phyloP scores from a whole-genome alignment of 1,140 invertebrate genomes.

The Trichonephila inaurata region DNA sequence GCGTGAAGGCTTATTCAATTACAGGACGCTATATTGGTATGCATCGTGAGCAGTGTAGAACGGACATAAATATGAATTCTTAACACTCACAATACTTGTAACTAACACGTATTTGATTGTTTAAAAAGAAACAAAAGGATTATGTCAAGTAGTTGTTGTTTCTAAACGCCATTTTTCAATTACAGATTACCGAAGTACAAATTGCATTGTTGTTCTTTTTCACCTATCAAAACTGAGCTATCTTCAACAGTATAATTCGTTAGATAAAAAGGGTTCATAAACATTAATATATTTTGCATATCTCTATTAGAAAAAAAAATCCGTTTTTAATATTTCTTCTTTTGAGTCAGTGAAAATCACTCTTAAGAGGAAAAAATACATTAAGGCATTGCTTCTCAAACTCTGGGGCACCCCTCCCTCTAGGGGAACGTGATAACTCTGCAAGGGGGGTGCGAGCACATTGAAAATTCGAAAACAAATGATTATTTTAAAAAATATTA shows the following conservation, averaged over 20 bases:
- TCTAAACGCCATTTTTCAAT: background rate
- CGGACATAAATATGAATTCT: background rate
- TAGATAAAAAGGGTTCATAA: background rate
- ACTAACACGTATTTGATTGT: background rate
- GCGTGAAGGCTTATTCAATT: background rate
- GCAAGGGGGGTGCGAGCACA: too few relatives aligned
- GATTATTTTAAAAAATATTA: too few relatives aligned
- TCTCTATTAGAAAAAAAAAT: background rate
- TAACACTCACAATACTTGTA: background rate
- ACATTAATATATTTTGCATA: background rate
- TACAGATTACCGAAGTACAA: background rate
- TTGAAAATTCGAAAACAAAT: too few relatives aligned
- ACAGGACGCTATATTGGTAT: background rate
- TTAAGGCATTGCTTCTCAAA: too few relatives aligned
- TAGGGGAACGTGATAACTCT: too few relatives aligned
- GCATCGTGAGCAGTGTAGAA: background rate
- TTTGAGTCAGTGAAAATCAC: background rate
- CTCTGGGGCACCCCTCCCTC: too few relatives aligned
- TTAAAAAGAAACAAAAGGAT: background rate
- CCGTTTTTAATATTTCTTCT: background rate
- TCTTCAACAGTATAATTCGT: background rate
- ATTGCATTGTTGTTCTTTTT: background rate
- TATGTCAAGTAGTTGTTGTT: background rate
- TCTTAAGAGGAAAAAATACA: background rate
- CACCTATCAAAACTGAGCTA: background rate